Percentiles rank a stretch among this genome's conserved stretches.
phyloP scores from a whole-genome alignment of 2,113 vertebrate genomes.

The Meleagris gallopavo region DNA sequence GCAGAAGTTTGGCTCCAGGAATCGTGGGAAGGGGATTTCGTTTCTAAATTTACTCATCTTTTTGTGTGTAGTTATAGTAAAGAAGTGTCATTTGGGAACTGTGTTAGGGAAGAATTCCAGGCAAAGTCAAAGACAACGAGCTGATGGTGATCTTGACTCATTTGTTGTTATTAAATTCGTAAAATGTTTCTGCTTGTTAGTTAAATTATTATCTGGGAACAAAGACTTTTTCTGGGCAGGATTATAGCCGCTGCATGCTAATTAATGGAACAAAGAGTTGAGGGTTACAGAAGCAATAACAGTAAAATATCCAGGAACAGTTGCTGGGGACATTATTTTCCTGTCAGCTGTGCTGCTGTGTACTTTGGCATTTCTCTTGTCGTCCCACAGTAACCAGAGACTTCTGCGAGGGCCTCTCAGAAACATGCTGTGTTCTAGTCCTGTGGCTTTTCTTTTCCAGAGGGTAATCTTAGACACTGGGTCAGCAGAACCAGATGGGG shows the following conservation, averaged over 20 bases:
- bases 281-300: constrained; percentile 34
- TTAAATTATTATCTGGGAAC: background rate
- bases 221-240: constrained; percentile 36
- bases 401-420: background rate
- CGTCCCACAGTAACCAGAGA: background rate
- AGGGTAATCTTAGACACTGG: background rate
- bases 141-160: background rate
- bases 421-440: background rate
- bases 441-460: background rate
- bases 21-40: accelerated
- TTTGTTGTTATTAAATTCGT: background rate
- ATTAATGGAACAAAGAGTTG: constrained; percentile 38
- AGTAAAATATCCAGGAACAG: constrained; percentile 19
- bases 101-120: background rate
- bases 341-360: constrained; percentile 13
- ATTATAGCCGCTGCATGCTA: background rate
- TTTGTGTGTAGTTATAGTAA: background rate
- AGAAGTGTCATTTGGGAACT: background rate
- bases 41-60: background rate
- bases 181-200: constrained; percentile 28
- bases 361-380: constrained; percentile 17
- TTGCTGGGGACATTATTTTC: background rate
- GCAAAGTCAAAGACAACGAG: background rate
- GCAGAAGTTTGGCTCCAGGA: background rate
- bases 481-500: background rate